phyloP scores from a whole-genome alignment of 2,888 invertebrate species.

The Nasonia oneida region DNA sequence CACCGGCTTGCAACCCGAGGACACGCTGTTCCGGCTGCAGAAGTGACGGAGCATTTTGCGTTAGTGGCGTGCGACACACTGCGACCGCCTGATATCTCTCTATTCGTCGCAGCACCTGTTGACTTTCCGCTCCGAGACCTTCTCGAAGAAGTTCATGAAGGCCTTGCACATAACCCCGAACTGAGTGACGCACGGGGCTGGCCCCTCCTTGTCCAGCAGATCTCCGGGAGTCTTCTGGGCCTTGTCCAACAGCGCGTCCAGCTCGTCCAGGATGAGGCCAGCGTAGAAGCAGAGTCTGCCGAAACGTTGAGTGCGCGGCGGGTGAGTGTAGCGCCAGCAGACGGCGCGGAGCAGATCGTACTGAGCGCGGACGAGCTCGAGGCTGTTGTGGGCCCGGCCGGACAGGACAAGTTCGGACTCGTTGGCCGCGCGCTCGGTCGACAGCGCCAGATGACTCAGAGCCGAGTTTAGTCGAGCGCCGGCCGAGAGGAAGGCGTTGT shows the following conservation, averaged over 20 bases:
- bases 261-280: slow-evolving; percentile 73
- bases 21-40: slow-evolving; percentile 59
- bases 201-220: slow-evolving; percentile 58
- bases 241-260: slow-evolving; percentile 68
- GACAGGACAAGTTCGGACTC: slow-evolving; percentile 65
- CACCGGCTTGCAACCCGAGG: slow-evolving; percentile 76
- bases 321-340: slow-evolving; percentile 77
- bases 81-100: not conserved
- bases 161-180: slow-evolving; percentile 72
- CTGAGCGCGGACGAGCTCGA: slow-evolving; percentile 72
- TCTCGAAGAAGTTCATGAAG: slow-evolving; percentile 77
- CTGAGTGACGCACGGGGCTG: slow-evolving; percentile 62
- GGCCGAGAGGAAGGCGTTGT: slow-evolving; percentile 71
- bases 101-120: slow-evolving; percentile 70
- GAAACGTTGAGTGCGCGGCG: slow-evolving; percentile 68
- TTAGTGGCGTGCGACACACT: not conserved
- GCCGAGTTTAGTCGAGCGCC: slow-evolving; percentile 68
- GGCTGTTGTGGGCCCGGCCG: slow-evolving; percentile 67
- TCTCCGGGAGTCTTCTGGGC: slow-evolving; percentile 63
- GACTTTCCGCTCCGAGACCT: slow-evolving; percentile 73
- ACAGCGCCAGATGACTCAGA: slow-evolving; percentile 63
- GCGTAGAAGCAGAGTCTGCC: slow-evolving; percentile 74
- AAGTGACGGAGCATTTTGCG: not conserved
- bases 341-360: slow-evolving; percentile 75
- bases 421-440: slow-evolving; percentile 57